phyloP scores from a whole-genome alignment of 2,113 vertebrate genomes.

The Perca flavescens region DNA sequence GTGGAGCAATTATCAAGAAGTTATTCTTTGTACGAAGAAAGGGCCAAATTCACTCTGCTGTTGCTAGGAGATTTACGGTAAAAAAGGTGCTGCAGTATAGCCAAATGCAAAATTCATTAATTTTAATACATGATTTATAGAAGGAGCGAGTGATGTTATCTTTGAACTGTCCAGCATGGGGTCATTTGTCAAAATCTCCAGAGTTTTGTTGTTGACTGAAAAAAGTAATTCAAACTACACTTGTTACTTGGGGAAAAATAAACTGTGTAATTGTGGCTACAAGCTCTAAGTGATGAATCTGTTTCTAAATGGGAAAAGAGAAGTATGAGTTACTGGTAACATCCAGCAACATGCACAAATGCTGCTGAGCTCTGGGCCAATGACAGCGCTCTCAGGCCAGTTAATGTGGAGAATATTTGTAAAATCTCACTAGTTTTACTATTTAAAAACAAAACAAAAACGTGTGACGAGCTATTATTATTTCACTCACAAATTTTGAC shows the following conservation, averaged over 20 bases:
- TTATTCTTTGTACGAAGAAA: constrained; percentile 38
- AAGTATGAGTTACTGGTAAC: neutral
- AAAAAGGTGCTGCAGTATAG: neutral
- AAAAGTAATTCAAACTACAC: constrained; percentile 5
- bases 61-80: constrained; percentile 51
- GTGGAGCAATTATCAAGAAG: constrained; percentile 53
- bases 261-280: neutral
- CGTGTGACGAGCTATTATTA: neutral
- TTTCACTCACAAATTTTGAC: neutral
- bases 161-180: neutral
- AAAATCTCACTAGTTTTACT: neutral
- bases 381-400: neutral
- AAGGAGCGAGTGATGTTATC: neutral
- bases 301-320: constrained; percentile 4
- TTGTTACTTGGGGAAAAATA: neutral
- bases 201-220: constrained; percentile 8
- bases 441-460: neutral
- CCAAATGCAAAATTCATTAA: constrained; percentile 18
- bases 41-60: constrained; percentile 34
- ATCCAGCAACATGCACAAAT: neutral
- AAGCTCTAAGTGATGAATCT: constrained; percentile 7
- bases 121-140: constrained; percentile 9
- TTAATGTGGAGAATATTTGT: neutral
- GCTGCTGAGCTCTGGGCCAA: neutral
- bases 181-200: constrained; percentile 13